Percentiles rank a stretch among this genome's conserved stretches.
phyloP scores from a whole-genome alignment of 2,797 vertebrate genomes.

The Xiphorhynchus erythropygius region DNA sequence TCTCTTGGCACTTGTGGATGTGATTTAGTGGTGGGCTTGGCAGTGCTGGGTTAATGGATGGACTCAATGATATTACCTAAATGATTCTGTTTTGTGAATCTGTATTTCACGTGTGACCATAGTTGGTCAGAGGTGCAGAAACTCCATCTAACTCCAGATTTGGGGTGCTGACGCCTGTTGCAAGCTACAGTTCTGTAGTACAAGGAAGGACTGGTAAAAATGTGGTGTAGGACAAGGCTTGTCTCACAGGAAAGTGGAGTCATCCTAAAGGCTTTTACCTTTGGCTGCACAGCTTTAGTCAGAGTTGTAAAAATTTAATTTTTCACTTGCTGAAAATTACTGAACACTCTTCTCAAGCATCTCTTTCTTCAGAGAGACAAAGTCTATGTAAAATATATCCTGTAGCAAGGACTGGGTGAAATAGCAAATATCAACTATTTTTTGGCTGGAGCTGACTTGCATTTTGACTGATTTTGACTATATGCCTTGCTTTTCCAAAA shows the following conservation, averaged over 20 bases:
- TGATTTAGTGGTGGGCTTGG: neutral
- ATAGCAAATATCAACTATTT: neutral
- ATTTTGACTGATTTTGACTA: neutral
- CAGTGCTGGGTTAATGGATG: neutral
- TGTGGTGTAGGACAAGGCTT: neutral
- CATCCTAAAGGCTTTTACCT: neutral
- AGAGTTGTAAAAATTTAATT: neutral
- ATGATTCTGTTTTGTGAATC: neutral
- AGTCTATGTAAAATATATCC: neutral
- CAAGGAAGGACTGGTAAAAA: neutral
- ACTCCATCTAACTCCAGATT: neutral
- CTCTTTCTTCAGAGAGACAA: neutral
- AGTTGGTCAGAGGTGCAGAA: neutral
- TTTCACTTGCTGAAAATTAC: neutral
- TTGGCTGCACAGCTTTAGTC: neutral
- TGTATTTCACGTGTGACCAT: accelerated
- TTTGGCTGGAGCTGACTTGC: neutral
- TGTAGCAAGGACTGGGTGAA: neutral
- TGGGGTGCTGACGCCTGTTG: neutral
- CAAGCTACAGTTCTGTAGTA: neutral
- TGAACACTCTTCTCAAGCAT: neutral
- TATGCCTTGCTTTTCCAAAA: neutral
- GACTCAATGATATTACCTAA: no score
- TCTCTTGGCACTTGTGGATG: neutral
- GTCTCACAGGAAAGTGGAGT: neutral